Percentiles rank a stretch among this genome's conserved stretches.
Conservation (phyloP, 2,113 vertebrate genomes). For the Halcyon senegalensis region DNA sequence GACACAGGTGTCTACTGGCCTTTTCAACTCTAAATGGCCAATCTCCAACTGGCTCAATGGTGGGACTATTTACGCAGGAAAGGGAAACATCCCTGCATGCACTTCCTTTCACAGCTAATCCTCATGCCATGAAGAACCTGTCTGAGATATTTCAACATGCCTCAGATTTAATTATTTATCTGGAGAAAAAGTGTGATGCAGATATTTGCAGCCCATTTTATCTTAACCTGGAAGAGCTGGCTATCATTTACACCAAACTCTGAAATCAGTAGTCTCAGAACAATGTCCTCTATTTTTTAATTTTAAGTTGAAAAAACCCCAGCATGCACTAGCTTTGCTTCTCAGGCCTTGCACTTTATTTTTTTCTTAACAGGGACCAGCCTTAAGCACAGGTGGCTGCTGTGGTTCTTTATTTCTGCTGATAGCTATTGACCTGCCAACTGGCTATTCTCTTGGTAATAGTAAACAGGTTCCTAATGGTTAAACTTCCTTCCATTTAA, state of each 20-base stretch:
- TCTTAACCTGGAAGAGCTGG: background rate
- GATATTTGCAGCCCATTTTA: background rate
- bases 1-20: slow-evolving; percentile 42
- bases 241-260: background rate
- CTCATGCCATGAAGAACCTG: background rate
- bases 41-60: background rate
- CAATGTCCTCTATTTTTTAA: background rate
- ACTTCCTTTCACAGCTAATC: background rate
- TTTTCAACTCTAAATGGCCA: slow-evolving; percentile 40
- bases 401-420: slow-evolving; percentile 37
- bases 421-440: slow-evolving; percentile 59
- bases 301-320: background rate
- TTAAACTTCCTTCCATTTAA: slow-evolving; percentile 62
- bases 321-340: background rate
- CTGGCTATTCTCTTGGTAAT: slow-evolving; percentile 44
- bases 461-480: slow-evolving; percentile 59
- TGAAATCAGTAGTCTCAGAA: background rate
- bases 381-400: slow-evolving; percentile 44
- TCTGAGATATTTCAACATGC: background rate
- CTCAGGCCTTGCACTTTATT: background rate
- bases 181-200: background rate
- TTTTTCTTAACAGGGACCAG: background rate
- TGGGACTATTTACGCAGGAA: background rate
- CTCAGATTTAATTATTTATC: background rate
- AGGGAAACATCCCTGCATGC: background rate